Evolutionary conservation across 1,140 invertebrate genomes (phyloP).

Genomic region (Psilanteris sp.): DNA sequence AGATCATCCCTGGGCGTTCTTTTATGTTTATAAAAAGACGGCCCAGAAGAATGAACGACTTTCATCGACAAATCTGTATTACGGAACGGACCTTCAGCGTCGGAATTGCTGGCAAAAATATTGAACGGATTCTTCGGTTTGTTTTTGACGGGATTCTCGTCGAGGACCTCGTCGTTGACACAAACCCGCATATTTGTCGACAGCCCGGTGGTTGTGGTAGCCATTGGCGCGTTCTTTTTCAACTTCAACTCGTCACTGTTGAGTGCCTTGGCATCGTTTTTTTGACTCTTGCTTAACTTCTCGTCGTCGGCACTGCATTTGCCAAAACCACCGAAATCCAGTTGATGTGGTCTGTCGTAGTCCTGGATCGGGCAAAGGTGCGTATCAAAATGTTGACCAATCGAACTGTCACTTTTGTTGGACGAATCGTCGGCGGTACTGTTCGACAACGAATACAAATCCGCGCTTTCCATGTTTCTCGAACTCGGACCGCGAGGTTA

Average conservation of each 20-base stretch:
- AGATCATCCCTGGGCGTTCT: slow-evolving; percentile 31
- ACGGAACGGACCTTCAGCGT: slow-evolving; percentile 11
- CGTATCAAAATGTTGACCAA: slow-evolving; percentile 47
- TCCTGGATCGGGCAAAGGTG: slow-evolving; percentile 66
- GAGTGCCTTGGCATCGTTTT: neutral
- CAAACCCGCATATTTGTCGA: slow-evolving; percentile 12
- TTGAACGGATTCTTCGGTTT: slow-evolving; percentile 40
- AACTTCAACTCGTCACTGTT: slow-evolving; percentile 2
- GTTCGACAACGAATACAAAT: slow-evolving; percentile 65
- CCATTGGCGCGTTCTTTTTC: slow-evolving; percentile 5
- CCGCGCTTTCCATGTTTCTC: slow-evolving; percentile 70
- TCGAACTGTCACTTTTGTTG: slow-evolving; percentile 71
- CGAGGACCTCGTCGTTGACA: slow-evolving; percentile 7
- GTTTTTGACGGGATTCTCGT: slow-evolving; percentile 6
- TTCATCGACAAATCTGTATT: slow-evolving; percentile 13
- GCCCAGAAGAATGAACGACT: slow-evolving; percentile 6
- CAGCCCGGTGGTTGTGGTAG: slow-evolving; percentile 2
- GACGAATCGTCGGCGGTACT: slow-evolving; percentile 73
- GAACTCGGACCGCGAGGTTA: neutral
- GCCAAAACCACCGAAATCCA: slow-evolving; percentile 59
- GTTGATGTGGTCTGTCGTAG: slow-evolving; percentile 66
- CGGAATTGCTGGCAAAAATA: slow-evolving; percentile 17
- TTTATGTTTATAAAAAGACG: slow-evolving; percentile 46
- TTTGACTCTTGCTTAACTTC: slow-evolving; percentile 9
- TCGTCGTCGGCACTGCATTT: slow-evolving; percentile 16